Base-by-base conservation (phyloP, 2,888 invertebrate genomes). In the Serripes groenlandicus region DNA sequence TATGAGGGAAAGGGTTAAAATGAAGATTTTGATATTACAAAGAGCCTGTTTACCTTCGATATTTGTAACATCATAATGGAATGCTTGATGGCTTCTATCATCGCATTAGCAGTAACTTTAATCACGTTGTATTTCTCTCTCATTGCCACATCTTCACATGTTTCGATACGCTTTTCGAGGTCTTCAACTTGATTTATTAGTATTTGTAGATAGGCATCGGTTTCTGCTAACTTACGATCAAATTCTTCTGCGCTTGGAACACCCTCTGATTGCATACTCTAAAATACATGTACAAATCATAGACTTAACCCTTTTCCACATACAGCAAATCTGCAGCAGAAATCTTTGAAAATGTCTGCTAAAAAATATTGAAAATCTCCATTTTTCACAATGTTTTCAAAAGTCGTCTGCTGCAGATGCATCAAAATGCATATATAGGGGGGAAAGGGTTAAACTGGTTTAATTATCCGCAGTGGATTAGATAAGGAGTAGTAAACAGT, bases 81-180 rank as follows among this genome's bases (percentile, higher is more conserved):
- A 96, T 99, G 99, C 96, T 99, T 99, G 89, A 99, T 97, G 92
- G 98, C 97, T 95, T 99, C 99, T 95, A 99, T 96, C 97, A 99
- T 98, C 85, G 96, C 97, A 87, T 93, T 92, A 30, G 93, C 93
- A 32, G 93, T 92, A 11, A 93, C 92, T 87, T 93, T 94, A 42
- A 94, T 92, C 26, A 91, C 90, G 85, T 89, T 92, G 82, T 92
- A 93, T 78, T 92, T 93, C 78, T 93, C 91, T 78, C 87, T 92
- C 42, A 90, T 84, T 1, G 90, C 88, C 75, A 91, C 88, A 87
- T 93, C 92, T 56, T 92, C 92, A 87, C 94, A 93, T 1, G 88
- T 86, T 18, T 91, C 90, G 54, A 94, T 94, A 70, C 91, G 88
- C n/a, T 80, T 88, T 74, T 93, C 92, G 15, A 94, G 87, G 35